phyloP scores from a whole-genome alignment of 2,888 invertebrate genomes.

The Chymomyza fuscimana region DNA sequence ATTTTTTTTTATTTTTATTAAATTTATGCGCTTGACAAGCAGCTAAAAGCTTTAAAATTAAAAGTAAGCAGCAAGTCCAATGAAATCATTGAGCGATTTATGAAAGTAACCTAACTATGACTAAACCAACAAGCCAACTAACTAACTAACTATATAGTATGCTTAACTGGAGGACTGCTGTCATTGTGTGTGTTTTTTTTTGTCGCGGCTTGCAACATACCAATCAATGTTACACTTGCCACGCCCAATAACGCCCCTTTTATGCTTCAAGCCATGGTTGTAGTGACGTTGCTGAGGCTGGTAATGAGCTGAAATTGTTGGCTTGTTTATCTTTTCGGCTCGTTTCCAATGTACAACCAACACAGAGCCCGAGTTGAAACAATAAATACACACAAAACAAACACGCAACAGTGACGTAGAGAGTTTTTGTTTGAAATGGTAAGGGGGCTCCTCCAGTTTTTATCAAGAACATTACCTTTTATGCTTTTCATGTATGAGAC shows the following conservation, averaged over 20 bases:
- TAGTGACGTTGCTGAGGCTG: slow-evolving; percentile 11
- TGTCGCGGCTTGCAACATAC: slow-evolving; percentile 3
- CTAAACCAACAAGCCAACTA: not conserved
- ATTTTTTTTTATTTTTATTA: too few relatives aligned
- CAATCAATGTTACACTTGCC: not conserved
- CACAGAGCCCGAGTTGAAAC: slow-evolving; percentile 57
- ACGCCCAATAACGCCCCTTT: not conserved
- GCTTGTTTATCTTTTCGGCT: slow-evolving; percentile 32
- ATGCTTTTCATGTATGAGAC: too few relatives aligned
- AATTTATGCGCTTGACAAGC: not conserved
- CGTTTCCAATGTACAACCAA: slow-evolving; percentile 39
- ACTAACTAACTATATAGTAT: not conserved
- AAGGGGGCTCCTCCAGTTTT: too few relatives aligned
- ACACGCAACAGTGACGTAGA: too few relatives aligned
- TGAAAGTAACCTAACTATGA: not conserved
- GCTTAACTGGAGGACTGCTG: not conserved
- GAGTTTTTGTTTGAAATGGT: too few relatives aligned
- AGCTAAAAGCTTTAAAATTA: not conserved
- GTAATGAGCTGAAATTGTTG: slow-evolving; percentile 31
- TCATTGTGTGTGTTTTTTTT: not conserved
- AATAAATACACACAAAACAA: slow-evolving; percentile 51
- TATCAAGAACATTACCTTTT: too few relatives aligned
- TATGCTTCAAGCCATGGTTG: not conserved
- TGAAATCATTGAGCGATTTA: not conserved
- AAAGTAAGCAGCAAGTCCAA: not conserved